Evolutionary conservation across 2,888 invertebrate genomes (phyloP).

Genomic region (Drosophila stalkeri): DNA sequence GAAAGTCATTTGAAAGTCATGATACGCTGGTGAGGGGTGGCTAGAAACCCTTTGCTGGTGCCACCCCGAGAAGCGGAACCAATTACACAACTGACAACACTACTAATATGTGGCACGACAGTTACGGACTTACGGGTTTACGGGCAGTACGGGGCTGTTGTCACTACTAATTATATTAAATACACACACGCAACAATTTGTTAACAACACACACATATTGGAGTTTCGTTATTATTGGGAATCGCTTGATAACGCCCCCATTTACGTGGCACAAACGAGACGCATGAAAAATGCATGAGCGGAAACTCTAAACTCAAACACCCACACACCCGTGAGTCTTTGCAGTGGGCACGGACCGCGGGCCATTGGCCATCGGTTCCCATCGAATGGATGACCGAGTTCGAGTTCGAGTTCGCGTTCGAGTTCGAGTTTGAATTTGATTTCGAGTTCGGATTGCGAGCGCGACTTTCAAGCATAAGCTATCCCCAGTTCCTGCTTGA

Average conservation of each 20-base stretch:
- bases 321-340: slow-evolving; percentile 37
- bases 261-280: slow-evolving; percentile 46
- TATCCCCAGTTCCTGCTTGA: slow-evolving; percentile 46
- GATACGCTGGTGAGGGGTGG: not conserved
- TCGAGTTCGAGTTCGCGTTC: slow-evolving; percentile 54
- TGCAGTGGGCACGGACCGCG: slow-evolving; percentile 13
- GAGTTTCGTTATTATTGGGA: slow-evolving; percentile 42
- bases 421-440: slow-evolving; percentile 51
- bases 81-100: slow-evolving; percentile 57
- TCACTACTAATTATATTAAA: slow-evolving; percentile 76
- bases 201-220: slow-evolving; percentile 28
- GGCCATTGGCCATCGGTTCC: slow-evolving; percentile 37
- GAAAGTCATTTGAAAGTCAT: slow-evolving; percentile 62
- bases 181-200: slow-evolving; percentile 53
- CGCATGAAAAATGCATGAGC: slow-evolving; percentile 74
- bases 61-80: slow-evolving; percentile 9
- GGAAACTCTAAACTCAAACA: slow-evolving; percentile 75
- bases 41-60: slow-evolving; percentile 49
- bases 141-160: slow-evolving; percentile 54
- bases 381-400: slow-evolving; percentile 62
- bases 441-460: not conserved
- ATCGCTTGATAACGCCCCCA: slow-evolving; percentile 62
- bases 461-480: not conserved
- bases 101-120: slow-evolving; percentile 37
- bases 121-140: slow-evolving; percentile 12